Evolutionary conservation across 2,888 invertebrate species (phyloP).

Genomic region (Craniophora ligustri): DNA sequence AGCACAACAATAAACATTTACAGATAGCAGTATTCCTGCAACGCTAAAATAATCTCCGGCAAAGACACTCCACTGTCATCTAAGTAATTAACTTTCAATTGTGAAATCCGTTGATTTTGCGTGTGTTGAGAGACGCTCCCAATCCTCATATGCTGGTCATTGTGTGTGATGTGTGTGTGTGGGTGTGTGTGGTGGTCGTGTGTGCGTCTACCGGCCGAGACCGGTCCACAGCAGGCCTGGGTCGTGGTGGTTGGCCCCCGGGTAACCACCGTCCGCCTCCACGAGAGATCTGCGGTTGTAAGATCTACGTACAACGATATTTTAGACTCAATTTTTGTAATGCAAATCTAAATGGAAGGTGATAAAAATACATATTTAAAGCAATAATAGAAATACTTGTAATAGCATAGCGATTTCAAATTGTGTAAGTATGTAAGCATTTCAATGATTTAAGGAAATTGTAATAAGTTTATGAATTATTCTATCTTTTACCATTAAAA

Average conservation of each 20-base stretch:
- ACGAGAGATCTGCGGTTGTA: conserved; percentile 90
- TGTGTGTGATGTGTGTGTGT: conserved; percentile 23
- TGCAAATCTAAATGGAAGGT: conserved; percentile 15
- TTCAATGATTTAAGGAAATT: no score
- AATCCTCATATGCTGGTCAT: conserved; percentile 28
- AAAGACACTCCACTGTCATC: conserved; percentile 45
- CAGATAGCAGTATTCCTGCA: conserved; percentile 63
- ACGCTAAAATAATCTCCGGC: conserved; percentile 60
- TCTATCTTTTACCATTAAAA: no score
- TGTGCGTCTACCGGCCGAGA: conserved; percentile 84
- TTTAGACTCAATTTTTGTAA: conserved; percentile 58
- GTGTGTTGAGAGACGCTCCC: conserved; percentile 18
- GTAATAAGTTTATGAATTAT: no score
- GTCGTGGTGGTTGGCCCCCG: conserved; percentile 90
- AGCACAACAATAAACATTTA: conserved; percentile 35
- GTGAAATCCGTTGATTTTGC: conserved; percentile 27
- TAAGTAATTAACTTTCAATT: conserved; percentile 43
- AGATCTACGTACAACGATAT: conserved; percentile 85
- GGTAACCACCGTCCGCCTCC: conserved; percentile 87
- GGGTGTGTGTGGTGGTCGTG: conserved; percentile 50
- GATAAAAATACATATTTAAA: not conserved
- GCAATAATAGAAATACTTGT: not conserved
- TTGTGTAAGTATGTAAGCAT: no score
- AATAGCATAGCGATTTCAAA: not conserved
- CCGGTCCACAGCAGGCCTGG: conserved; percentile 91